Evolutionary conservation across 2,113 vertebrate genomes (phyloP), one percentile per base, ranked within the genome.

Genomic region (Indicator indicator): DNA sequence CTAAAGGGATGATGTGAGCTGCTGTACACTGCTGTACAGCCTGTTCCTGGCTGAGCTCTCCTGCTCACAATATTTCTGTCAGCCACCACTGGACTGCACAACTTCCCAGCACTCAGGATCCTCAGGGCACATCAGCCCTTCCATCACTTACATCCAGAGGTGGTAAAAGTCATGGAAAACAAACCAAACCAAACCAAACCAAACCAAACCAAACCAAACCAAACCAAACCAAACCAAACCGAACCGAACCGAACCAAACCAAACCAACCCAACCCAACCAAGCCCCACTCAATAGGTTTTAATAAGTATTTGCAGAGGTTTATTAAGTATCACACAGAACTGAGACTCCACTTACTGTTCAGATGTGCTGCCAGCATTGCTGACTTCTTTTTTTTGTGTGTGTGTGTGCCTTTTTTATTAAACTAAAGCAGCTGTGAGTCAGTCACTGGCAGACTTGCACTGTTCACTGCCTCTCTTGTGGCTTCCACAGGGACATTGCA

Each of bases 251-350:
- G n/a, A 42, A 11, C 42, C 42, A 42, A 91, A 18, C 36, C 36
- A 17, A 18, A 18, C 46, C 46, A 9, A 6, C 12, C 42, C 42
- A 42, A 42, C 14, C 13, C 42, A 42, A 15, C 42, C 42, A 42
- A 42, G 13, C 42, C 42, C 42, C 42, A 42, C 13, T 87, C 86
- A 40, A 72, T 87, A 48, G 16, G 65, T 85, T 92, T 89, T 89
- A 88, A 77, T 54, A 94, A 20, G 26, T 59, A 77, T 96, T 94
- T 94, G 42, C 82, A 71, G 52, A 76, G 26, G 46, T 88, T 91
- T 95, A 90, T 88, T 85, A 89, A 89, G 38, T 79, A 94, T 74
- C 48, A 81, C 83, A 81, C 23, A 80, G 68, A 80, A 81, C 28
- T 54, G 72, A 86, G 79, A 60, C 56, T 65, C 32, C 23, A 36